Evolutionary conservation across 2,888 invertebrate genomes (phyloP), one percentile per base, ranked within the genome.

Genomic region (Lomographa bimaculata): DNA sequence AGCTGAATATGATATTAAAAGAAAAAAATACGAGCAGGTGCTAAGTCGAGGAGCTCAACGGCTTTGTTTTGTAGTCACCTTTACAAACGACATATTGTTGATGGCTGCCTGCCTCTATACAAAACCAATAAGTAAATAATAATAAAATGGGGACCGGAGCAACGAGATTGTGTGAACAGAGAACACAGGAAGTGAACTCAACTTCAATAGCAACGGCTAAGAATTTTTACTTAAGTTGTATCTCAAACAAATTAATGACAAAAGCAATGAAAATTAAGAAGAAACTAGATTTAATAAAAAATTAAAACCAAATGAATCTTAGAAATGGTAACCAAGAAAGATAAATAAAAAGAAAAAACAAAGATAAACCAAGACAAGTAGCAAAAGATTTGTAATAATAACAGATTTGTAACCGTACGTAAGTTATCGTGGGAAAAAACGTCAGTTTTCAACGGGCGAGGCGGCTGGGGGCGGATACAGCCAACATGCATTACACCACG

Each of bases 61-160:
- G 80, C 82, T 81, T 81, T 83, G 84, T 85, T 85, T 82, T 76
- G 82, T 79, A 81, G 82, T 83, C 82, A 81, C 82, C 82, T 83
- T 80, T 83, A 79, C 71, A 79, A 79, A 77, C 82, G 82, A 81
- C 80, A 82, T 82, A 85, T 82, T 84, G 85, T 81, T 79, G 80
- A 83, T 79, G 78, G 73, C 79, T 67, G 79, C 77, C 71, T 70
- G 76, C 79, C 72, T 79, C 71, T 77, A 82, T 78, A 73, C 76
- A 81, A 80, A 81, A 83, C 80, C 81, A 79, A 84, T 83, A 82
- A 80, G 74, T 78, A 81, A 79, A 81, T 83, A 84, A 83, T 83
- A 84, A 81, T 81, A 80, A 74, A 75, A 76, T 68, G 68, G 80
- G 83, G 78, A 72, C 68, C 61, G 64, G 63, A 64, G 62, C 67